Evolutionary conservation across 2,797 vertebrate genomes (phyloP).

Genomic region (Parotocinclus haroldoi): DNA sequence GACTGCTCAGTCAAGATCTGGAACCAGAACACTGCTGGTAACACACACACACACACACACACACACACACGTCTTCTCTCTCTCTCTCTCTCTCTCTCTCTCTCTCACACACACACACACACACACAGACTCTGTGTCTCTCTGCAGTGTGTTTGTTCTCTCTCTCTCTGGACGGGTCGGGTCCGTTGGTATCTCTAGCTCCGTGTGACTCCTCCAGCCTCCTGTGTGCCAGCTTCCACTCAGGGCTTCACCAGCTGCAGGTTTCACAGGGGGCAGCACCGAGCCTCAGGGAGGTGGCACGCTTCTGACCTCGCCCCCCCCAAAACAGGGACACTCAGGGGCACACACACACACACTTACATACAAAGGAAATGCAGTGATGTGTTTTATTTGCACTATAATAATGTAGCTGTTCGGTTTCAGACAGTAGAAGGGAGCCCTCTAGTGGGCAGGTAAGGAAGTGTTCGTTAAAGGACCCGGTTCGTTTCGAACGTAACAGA

Average conservation of each 20-base stretch:
- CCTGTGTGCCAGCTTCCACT: slow-evolving; percentile 70
- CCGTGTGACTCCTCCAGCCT: slow-evolving; percentile 62
- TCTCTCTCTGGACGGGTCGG: slow-evolving; percentile 67
- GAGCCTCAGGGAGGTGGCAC: slow-evolving; percentile 59
- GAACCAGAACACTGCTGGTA: slow-evolving; percentile 89
- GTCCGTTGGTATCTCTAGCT: slow-evolving; percentile 70
- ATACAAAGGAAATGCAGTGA: too few species aligned
- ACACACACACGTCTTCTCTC: background rate
- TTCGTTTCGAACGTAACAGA: too few species aligned
- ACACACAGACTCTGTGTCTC: slow-evolving; percentile 1
- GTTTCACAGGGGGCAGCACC: slow-evolving; percentile 42
- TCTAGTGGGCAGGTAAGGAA: too few species aligned
- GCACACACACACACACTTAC: too few species aligned
- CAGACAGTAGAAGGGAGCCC: too few species aligned
- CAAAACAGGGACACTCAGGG: background rate
- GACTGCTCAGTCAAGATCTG: slow-evolving; percentile 89
- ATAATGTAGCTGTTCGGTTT: too few species aligned
- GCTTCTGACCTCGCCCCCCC: slow-evolving; percentile 58
- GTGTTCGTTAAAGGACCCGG: too few species aligned
- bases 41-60: slow-evolving; percentile 13
- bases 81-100: slow-evolving; percentile 7
- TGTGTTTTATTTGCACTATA: too few species aligned
- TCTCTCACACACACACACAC: slow-evolving; percentile 6
- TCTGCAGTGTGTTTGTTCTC: slow-evolving; percentile 70
- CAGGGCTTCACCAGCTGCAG: slow-evolving; percentile 60